phyloP scores from a whole-genome alignment of 2,888 invertebrate species.

The Molorchus minor region DNA sequence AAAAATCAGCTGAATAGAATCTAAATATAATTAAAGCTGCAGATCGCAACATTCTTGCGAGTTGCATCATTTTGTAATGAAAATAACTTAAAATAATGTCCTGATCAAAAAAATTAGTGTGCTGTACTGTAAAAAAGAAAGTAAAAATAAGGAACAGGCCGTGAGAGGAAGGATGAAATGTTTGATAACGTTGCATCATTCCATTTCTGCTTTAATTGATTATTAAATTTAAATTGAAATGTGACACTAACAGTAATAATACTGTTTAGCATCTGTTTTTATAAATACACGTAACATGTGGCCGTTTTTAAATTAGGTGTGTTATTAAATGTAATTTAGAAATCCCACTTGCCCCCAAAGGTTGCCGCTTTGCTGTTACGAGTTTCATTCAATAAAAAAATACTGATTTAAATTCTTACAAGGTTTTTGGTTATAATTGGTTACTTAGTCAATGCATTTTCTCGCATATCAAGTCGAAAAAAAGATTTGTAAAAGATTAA shows the following conservation, averaged over 20 bases:
- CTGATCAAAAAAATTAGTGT: conserved; percentile 8
- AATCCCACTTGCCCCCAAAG: conserved; percentile 15
- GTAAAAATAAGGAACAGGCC: conserved; percentile 15
- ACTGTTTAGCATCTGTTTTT: background rate
- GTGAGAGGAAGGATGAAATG: conserved; percentile 15
- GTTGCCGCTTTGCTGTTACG: too few species aligned
- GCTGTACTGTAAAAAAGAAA: conserved; percentile 9
- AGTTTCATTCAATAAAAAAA: too few species aligned
- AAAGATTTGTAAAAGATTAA: too few species aligned
- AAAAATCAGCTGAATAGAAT: too few species aligned
- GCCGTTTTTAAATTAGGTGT: background rate
- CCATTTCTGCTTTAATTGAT: conserved; percentile 18
- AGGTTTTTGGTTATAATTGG: too few species aligned
- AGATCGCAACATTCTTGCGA: background rate
- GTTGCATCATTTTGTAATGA: conserved; percentile 24
- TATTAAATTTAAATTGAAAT: conserved; percentile 11
- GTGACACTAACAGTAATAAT: background rate
- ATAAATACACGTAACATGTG: background rate
- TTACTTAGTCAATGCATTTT: too few species aligned
- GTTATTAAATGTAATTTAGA: background rate
- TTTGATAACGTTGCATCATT: conserved; percentile 21
- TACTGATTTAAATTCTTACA: too few species aligned
- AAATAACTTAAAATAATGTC: conserved; percentile 14
- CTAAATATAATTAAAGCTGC: too few species aligned
- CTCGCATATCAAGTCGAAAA: too few species aligned